Base-by-base conservation (phyloP, 2,797 vertebrate genomes). In the Nasua narica region DNA sequence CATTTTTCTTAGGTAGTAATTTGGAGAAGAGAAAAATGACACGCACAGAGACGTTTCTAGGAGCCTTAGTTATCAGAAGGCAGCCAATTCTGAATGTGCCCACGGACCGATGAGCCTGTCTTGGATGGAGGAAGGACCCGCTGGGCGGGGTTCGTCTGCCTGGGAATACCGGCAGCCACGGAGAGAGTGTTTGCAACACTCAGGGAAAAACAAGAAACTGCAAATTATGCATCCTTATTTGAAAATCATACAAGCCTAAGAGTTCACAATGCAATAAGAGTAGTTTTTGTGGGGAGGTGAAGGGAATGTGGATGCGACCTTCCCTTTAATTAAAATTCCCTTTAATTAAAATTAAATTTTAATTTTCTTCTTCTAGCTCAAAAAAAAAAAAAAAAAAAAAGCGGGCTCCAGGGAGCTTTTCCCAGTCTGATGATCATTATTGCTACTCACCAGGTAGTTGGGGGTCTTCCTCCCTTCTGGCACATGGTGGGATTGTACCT, bases 11-110 rank as follows among this genome's bases (percentile, higher is more conserved):
- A 48, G 89, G 87, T 65, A 82, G 58, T 72, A 37, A 85, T 54
- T 86, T 67, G 13, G 91, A 76, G 25, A 60, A 65, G 40, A 32
- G 29, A 87, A 27, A 70, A 29, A 7, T 6, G 35, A 7, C 27
- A 14, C 0, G 3, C 46, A 7, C n/a, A 32, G 70, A 70, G 78
- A 5, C 46, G 62, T 79, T 54, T 46, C 11, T 9, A 16, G 37
- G 2, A 40, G 78, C 27, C 0, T 12, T 27, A 19, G 19, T 76
- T 48, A 65, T 48, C 32, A 56, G 79, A 81, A 1, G 2, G 5
- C 6, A 7, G 11, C 0, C 1, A 0, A 2, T 3, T 37, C n/a
- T 50, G 10, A 60, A 32, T 0, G 16, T 48, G 27, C 46, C 67
- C 2, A 0, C 4, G 60, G 48, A 93, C 3, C 50, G 16, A 37